phyloP scores from a whole-genome alignment of 2,888 invertebrate genomes.

The Scaptomyza polygonia region DNA sequence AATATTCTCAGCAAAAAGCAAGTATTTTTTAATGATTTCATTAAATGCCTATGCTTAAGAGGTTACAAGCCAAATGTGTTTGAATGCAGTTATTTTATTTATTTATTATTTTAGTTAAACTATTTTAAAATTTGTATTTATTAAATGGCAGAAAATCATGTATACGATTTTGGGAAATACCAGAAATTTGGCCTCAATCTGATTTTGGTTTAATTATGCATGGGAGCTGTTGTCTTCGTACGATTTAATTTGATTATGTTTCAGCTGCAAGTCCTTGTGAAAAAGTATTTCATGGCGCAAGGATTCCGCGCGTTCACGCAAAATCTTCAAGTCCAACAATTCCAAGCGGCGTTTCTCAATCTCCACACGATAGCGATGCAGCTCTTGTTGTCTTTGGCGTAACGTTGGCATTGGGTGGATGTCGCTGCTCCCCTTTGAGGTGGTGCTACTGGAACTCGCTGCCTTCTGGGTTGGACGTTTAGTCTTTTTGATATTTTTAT shows the following conservation, averaged over 20 bases:
- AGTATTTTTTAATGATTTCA: too few species aligned
- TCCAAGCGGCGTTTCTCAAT: constrained; percentile 76
- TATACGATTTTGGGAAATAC: constrained; percentile 7
- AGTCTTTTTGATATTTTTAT: constrained; percentile 2
- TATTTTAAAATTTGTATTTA: constrained; percentile 13
- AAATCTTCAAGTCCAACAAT: constrained; percentile 72
- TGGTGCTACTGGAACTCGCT: constrained; percentile 8
- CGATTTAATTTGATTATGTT: constrained; percentile 56
- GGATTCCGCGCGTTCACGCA: constrained; percentile 75
- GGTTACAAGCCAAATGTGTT: too few species aligned
- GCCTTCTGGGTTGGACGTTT: constrained; percentile 35
- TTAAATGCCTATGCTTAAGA: too few species aligned
- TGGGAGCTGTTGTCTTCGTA: constrained; percentile 65
- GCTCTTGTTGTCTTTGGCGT: constrained; percentile 71
- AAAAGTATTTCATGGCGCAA: constrained; percentile 66
- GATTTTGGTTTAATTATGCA: constrained; percentile 39
- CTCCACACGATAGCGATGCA: constrained; percentile 72
- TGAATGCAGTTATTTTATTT: background rate
- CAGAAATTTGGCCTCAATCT: constrained; percentile 22
- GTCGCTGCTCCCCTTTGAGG: constrained; percentile 3
- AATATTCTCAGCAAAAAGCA: too few species aligned
- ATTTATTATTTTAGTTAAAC: background rate
- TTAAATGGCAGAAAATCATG: constrained; percentile 1
- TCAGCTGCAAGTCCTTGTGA: constrained; percentile 74
- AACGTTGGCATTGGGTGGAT: constrained; percentile 34